Base-by-base conservation (phyloP, 1,140 invertebrate species). In the Glossosoma conforme region DNA sequence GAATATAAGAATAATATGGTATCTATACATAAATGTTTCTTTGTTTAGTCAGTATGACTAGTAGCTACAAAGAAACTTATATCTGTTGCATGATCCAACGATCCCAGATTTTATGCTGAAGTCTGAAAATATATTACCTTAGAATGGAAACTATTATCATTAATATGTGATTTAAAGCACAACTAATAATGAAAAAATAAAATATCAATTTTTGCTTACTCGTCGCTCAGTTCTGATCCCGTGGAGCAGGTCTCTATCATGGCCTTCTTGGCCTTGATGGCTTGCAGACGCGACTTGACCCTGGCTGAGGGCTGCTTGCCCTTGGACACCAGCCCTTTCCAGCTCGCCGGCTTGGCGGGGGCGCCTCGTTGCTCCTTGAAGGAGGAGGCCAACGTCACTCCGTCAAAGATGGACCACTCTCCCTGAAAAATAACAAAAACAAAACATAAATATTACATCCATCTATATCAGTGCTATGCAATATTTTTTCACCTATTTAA, bases 401-500 rank as follows among this genome's bases (percentile, higher is more conserved):
- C 44, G 33, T 58, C 52, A 42, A 54, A 58, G 30, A 54, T 53
- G 15, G 56, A 58, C 56, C 56, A 58, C 14, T 54, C 51, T n/a
- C 56, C 56, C 56, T 58, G 18, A 2, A 44, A 57, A 43, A 37
- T n/a, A n/a, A n/a, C n/a, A 32, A 46, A 15, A 51, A 40, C 2
- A 2, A 46, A 46, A 46, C 5, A 11, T 4, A 20, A 5, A 20
- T n/a, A n/a, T n/a, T n/a, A n/a, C n/a, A n/a, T n/a, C n/a, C n/a
- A n/a, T n/a, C n/a, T n/a, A n/a, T n/a, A n/a, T n/a, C n/a, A n/a
- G n/a, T n/a, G n/a, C n/a, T n/a, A n/a, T n/a, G n/a, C n/a, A n/a
- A n/a, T n/a, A n/a, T n/a, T n/a, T n/a, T n/a, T n/a, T n/a, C n/a
- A n/a, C n/a, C n/a, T n/a, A n/a, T n/a, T n/a, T n/a, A n/a, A n/a